Evolutionary conservation across 2,113 vertebrate species (phyloP).

Genomic region (Chaenocephalus aceratus): DNA sequence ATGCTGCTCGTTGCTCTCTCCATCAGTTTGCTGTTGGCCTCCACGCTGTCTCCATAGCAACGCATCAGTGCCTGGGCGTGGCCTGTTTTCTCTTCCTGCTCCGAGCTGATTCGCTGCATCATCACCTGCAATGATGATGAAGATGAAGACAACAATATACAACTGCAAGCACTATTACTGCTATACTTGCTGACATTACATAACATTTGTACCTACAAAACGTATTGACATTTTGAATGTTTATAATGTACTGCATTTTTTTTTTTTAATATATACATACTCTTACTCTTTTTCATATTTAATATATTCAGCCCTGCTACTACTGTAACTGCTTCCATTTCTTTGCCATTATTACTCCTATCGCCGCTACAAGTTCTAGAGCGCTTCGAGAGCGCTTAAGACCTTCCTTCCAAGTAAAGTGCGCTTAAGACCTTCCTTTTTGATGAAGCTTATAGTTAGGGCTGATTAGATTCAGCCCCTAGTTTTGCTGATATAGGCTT

Average conservation of each 20-base stretch:
- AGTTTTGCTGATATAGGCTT: too few species aligned
- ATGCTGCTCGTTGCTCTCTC: constrained; percentile 77
- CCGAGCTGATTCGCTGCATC: constrained; percentile 78
- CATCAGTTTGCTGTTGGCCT: constrained; percentile 79
- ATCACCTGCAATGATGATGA: constrained; percentile 63
- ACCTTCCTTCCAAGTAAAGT: too few species aligned
- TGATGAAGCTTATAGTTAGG: too few species aligned
- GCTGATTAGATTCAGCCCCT: too few species aligned
- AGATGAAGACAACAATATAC: background rate
- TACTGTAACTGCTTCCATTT: background rate
- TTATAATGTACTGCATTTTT: too few species aligned
- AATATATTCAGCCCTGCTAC: background rate
- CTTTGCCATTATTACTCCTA: background rate
- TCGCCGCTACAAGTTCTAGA: background rate
- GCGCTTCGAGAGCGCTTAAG: too few species aligned
- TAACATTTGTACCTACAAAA: background rate
- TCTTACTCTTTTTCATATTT: background rate
- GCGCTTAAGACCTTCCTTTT: too few species aligned
- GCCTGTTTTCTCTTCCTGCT: constrained; percentile 81
- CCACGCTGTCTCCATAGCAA: constrained; percentile 73
- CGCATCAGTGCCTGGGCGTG: constrained; percentile 65
- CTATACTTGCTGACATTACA: background rate
- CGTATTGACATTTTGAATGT: too few species aligned
- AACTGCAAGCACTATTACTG: background rate
- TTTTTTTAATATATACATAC: too few species aligned